Conservation (phyloP, 2,113 vertebrate genomes). For the Kobus ellipsiprymnus region DNA sequence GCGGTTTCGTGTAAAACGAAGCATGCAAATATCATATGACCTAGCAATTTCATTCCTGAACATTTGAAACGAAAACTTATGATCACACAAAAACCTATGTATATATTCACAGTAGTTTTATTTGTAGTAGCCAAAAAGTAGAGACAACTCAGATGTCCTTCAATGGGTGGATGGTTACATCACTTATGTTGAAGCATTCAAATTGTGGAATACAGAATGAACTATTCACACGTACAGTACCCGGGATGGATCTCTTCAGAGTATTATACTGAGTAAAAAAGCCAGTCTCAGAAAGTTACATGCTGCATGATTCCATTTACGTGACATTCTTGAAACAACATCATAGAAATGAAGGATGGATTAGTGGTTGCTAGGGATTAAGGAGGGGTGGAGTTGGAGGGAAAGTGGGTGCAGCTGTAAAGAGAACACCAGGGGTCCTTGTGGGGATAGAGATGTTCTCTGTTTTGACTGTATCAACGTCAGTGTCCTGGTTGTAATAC, state of each 20-base stretch:
- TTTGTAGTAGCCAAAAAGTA: background rate
- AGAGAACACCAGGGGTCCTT: background rate
- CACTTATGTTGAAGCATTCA: background rate
- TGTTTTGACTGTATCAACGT: background rate
- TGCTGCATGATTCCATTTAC: background rate
- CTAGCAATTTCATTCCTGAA: background rate
- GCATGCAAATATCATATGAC: background rate
- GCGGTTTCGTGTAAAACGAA: background rate
- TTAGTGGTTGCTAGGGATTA: background rate
- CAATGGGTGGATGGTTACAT: too few relatives aligned
- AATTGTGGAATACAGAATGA: background rate
- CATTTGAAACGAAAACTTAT: background rate
- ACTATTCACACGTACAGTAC: background rate
- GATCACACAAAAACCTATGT: background rate
- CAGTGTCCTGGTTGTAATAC: background rate
- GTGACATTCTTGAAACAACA: background rate
- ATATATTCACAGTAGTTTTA: background rate
- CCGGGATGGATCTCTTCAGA: background rate
- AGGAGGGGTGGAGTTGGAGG: background rate
- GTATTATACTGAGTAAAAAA: background rate
- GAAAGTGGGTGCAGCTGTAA: background rate
- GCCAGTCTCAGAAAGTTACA: background rate
- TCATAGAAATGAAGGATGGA: background rate
- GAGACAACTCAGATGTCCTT: background rate
- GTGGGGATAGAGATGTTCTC: background rate